phyloP scores from a whole-genome alignment of 1,140 invertebrate species.

The Polypedilum vanderplanki region DNA sequence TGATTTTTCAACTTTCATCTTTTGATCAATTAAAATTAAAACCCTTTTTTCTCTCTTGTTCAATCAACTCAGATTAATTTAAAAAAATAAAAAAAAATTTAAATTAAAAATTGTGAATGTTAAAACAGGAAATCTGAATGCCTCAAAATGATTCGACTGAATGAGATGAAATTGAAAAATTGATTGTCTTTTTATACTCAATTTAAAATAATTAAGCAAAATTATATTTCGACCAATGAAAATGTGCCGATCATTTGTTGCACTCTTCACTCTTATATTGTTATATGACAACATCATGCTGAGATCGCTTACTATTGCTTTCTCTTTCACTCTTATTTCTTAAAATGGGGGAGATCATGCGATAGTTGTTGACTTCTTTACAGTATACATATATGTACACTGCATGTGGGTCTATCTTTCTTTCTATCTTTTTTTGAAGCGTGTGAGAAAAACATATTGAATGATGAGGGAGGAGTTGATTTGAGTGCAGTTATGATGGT shows the following conservation, averaged over 20 bases:
- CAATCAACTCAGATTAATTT: neutral
- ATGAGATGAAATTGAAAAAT: slow-evolving; percentile 26
- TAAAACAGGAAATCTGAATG: slow-evolving; percentile 2
- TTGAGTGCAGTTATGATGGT: slow-evolving; percentile 10
- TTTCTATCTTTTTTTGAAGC: neutral
- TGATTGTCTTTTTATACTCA: slow-evolving; percentile 23
- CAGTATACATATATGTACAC: neutral
- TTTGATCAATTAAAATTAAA: neutral
- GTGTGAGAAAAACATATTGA: slow-evolving; percentile 25
- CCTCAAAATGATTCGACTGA: slow-evolving; percentile 11
- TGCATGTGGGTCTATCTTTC: neutral
- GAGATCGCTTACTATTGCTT: neutral
- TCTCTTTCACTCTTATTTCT: neutral
- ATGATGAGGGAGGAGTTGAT: slow-evolving; percentile 20
- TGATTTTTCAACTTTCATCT: neutral
- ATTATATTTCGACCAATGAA: neutral
- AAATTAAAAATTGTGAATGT: neutral
- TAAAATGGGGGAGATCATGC: neutral
- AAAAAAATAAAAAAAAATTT: neutral
- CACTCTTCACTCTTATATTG: neutral
- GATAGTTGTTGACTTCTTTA: neutral
- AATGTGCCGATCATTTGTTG: neutral
- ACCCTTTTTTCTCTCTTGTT: neutral
- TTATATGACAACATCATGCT: neutral
- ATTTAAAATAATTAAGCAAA: slow-evolving; percentile 19